Evolutionary conservation across 2,888 invertebrate species (phyloP), one percentile per base, ranked within the genome.

Genomic region (Embidobia sp.): DNA sequence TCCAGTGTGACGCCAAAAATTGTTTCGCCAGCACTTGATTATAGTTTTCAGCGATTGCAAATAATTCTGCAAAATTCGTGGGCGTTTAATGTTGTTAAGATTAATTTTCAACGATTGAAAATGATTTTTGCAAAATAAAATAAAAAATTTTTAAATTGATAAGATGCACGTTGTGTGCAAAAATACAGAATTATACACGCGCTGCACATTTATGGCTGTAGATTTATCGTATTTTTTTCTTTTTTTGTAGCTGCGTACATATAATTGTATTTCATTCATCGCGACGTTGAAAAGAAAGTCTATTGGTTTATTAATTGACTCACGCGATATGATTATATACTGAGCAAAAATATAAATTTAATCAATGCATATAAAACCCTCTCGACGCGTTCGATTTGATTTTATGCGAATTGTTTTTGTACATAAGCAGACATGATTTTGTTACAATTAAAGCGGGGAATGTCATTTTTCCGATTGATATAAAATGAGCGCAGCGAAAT

Each of bases 251-350:
- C n/a, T n/a, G n/a, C n/a, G n/a, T n/a, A n/a, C n/a, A n/a, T 59
- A 27, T 6, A 44, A 44, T 46, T 61, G 19, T n/a, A 35, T 22
- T 29, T 33, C 22, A 26, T 46, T 57, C 29, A 57, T 31, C 31
- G 13, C 37, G 33, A 19, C 5, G 22, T 31, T 27, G 7, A 40
- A 40, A 40, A 22, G 33, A n/a, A 37, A 37, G 13, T 35, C 40
- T 37, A 37, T 26, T 27, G 55, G 37, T 27, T 37, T 27, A 55
- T 37, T 26, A 22, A 55, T 55, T 55, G 16, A 55, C 27, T 40
- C 27, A 2, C 26, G 16, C 5, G 11, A 27, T 11, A 19, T 40
- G 26, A 40, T 55, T 22, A 19, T 16, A 16, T 3, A 16, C n/a
- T 2, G 1, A 26, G 13, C 13, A 55, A 18, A 26, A 55, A 27